phyloP scores from a whole-genome alignment of 2,113 vertebrate genomes.

The Tachysurus vachellii region DNA sequence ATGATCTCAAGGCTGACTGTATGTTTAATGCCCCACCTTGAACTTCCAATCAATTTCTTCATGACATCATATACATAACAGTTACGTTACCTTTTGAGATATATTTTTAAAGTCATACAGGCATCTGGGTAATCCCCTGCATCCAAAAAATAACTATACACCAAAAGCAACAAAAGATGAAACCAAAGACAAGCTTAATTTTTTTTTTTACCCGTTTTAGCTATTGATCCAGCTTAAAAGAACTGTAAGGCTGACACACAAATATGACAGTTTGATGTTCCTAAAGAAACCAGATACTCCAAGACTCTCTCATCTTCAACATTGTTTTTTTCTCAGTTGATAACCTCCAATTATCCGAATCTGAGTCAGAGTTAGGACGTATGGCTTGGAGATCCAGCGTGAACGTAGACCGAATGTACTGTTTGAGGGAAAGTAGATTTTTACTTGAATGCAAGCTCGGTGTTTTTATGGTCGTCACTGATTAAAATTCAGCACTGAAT shows the following conservation, averaged over 20 bases:
- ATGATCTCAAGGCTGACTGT: neutral
- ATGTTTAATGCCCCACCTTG: neutral
- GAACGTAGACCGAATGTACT: neutral
- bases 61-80: neutral
- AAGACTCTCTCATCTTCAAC: neutral
- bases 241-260: neutral
- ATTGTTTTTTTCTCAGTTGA: neutral
- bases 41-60: neutral
- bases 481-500: neutral
- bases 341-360: neutral
- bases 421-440: neutral
- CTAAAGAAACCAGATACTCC: neutral
- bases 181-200: neutral
- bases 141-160: neutral
- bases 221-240: neutral
- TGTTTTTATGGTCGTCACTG: neutral
- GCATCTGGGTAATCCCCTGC: neutral
- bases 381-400: neutral
- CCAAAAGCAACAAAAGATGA: neutral
- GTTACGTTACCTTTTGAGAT: neutral
- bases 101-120: neutral
- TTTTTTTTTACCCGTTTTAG: neutral
- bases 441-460: neutral
- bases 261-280: neutral
- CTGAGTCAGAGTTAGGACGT: neutral